Conservation (phyloP, 2,113 vertebrate genomes). For the Anas platyrhynchos region DNA sequence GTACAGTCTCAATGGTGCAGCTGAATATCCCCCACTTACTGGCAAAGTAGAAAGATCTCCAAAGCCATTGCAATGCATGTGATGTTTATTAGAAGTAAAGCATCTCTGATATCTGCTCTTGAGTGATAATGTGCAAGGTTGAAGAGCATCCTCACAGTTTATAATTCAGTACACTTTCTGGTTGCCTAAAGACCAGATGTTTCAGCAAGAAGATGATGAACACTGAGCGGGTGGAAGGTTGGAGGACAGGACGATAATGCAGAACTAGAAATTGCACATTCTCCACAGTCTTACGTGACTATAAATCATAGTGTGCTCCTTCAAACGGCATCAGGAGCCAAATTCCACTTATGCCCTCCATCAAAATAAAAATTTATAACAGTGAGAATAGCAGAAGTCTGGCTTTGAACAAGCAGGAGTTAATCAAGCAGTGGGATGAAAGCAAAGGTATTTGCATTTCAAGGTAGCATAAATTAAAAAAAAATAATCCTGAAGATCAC, state of each 20-base stretch:
- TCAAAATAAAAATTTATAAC: not conserved
- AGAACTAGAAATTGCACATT: not conserved
- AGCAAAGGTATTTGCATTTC: not conserved
- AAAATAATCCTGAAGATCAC: not conserved
- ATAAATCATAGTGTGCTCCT: not conserved
- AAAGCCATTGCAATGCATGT: not conserved
- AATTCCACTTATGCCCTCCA: fast-evolving
- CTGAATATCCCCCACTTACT: not conserved
- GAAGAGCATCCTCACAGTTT: conserved; percentile 26
- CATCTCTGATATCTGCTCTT: not conserved
- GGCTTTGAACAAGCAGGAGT: not conserved
- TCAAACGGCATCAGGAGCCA: not conserved
- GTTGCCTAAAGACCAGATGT: conserved; percentile 3
- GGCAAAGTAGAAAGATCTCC: not conserved
- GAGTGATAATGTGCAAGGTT: conserved; percentile 49
- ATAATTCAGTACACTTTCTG: conserved; percentile 7
- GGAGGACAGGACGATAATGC: not conserved
- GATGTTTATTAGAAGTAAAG: conserved; percentile 34
- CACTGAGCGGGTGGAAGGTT: not conserved
- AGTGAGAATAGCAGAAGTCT: not conserved
- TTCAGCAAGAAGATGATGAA: conserved; percentile 20
- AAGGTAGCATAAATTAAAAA: not conserved
- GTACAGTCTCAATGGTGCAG: not conserved
- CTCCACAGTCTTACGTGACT: not conserved
- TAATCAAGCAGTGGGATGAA: not conserved